Conservation (phyloP, 2,888 invertebrate species). For the Lasioglossum figueresi region DNA sequence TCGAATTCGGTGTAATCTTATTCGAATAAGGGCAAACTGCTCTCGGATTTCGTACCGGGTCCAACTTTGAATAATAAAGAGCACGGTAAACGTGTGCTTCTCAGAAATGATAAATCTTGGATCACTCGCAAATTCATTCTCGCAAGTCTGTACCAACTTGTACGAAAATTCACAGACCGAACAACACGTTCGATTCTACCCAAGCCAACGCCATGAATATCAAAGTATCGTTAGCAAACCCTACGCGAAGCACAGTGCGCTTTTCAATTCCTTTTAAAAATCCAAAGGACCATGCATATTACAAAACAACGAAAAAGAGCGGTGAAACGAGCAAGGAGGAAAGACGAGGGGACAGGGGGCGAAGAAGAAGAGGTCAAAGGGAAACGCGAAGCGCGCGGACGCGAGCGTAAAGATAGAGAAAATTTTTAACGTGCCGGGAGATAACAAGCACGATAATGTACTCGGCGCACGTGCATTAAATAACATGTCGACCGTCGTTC, state of each 20-base stretch:
- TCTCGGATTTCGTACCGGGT: background rate
- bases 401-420: constrained; percentile 1
- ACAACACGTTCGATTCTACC: background rate
- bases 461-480: constrained; percentile 21
- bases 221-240: background rate
- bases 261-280: background rate
- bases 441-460: constrained; percentile 31
- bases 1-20: background rate
- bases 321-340: background rate
- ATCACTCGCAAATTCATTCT: no score
- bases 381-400: background rate
- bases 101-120: no score
- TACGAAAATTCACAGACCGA: background rate
- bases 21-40: background rate
- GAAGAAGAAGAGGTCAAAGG: background rate
- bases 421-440: constrained; percentile 15
- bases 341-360: background rate
- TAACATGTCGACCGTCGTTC: constrained; percentile 6
- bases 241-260: background rate
- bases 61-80: background rate
- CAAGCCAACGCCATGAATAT: background rate
- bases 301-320: background rate
- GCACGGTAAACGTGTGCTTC: background rate
- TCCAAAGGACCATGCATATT: background rate
- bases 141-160: no score